Evolutionary conservation across 1,140 invertebrate species (phyloP).

Genomic region (Mizuhopecten yessoensis): DNA sequence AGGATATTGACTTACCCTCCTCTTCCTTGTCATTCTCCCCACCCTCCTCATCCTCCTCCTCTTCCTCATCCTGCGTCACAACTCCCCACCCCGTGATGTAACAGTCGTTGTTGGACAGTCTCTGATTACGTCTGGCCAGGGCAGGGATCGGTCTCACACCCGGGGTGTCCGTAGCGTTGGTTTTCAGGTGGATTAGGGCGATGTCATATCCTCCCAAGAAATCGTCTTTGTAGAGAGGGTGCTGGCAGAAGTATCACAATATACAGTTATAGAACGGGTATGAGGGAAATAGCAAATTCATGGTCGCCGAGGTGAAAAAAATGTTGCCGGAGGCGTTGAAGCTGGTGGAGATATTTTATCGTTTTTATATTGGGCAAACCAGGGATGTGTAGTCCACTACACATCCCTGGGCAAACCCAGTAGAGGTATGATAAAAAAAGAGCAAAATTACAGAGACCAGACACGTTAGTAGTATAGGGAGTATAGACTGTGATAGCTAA

Average conservation of each 20-base stretch:
- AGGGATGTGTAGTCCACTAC: too few species aligned
- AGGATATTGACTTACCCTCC: not conserved
- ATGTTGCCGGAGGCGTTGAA: too few species aligned
- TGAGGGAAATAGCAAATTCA: too few species aligned
- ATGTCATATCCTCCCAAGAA: constrained; percentile 58
- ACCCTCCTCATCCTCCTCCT: not conserved
- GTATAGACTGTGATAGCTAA: too few species aligned
- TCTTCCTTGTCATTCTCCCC: not conserved
- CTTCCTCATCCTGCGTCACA: not conserved
- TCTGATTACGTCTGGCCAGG: not conserved
- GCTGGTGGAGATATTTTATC: too few species aligned
- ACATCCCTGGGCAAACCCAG: too few species aligned
- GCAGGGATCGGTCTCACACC: constrained; percentile 43
- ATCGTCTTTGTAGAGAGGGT: not conserved
- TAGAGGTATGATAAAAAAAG: too few species aligned
- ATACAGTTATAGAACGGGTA: too few species aligned
- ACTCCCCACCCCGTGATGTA: constrained; percentile 59
- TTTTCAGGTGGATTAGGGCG: constrained; percentile 48
- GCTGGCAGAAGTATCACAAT: not conserved
- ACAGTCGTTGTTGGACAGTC: constrained; percentile 40
- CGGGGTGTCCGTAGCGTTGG: constrained; percentile 44
- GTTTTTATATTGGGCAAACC: too few species aligned
- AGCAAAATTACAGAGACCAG: too few species aligned
- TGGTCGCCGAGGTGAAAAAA: too few species aligned
- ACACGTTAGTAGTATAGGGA: too few species aligned